Conservation (phyloP, 2,113 vertebrate genomes). For the Brachypodius melanocephalos region DNA sequence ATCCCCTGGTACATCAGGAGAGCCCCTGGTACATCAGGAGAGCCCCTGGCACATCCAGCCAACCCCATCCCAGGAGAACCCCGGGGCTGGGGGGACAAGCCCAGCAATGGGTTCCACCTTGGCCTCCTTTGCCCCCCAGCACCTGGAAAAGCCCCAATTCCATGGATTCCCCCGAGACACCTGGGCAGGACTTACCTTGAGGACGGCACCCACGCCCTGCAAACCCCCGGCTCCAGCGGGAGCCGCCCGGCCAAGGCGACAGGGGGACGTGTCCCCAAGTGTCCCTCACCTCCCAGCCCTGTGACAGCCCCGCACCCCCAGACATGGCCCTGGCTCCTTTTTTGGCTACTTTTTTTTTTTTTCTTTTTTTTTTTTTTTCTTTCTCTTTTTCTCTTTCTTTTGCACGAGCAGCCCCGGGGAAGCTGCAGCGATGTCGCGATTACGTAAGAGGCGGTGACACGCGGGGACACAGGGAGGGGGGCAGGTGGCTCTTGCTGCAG, state of each 20-base stretch:
- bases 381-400: background rate
- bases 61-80: background rate
- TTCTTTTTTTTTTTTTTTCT: background rate
- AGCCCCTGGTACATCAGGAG: too few relatives aligned
- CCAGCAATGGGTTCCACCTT: background rate
- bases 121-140: background rate
- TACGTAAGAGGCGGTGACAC: background rate
- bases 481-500: background rate
- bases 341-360: too few relatives aligned
- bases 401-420: background rate
- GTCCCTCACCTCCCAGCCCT: background rate
- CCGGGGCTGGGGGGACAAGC: background rate
- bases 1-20: too few relatives aligned
- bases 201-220: accelerated
- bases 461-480: background rate
- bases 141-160: background rate
- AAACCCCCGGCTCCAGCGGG: background rate
- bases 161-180: accelerated
- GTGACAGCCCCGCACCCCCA: background rate
- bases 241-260: background rate
- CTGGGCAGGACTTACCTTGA: background rate
- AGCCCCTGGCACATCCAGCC: background rate
- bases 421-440: background rate
- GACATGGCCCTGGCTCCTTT: background rate
- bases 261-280: background rate